Evolutionary conservation across 2,888 invertebrate species (phyloP).

Genomic region (Tortricodes alternella): DNA sequence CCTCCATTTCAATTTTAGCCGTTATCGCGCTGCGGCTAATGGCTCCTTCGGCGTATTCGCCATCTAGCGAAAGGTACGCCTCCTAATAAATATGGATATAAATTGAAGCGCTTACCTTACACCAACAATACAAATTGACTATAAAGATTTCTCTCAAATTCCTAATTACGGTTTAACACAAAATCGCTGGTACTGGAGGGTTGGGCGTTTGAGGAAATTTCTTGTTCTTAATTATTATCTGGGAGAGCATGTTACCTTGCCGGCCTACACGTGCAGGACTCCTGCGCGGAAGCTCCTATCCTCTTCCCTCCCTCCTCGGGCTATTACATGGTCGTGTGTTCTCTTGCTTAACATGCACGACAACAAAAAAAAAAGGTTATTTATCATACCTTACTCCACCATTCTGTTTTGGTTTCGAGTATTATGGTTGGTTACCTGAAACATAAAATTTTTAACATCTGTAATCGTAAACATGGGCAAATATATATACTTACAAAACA

Average conservation of each 20-base stretch:
- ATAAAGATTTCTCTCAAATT: slow-evolving; percentile 43
- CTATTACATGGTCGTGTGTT: too few species aligned
- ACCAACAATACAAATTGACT: slow-evolving; percentile 50
- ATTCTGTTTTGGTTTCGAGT: too few species aligned
- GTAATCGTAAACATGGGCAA: too few species aligned
- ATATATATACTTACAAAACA: too few species aligned
- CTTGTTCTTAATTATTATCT: slow-evolving; percentile 23
- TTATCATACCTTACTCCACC: too few species aligned
- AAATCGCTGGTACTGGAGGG: slow-evolving; percentile 25
- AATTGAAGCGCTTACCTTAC: slow-evolving; percentile 45
- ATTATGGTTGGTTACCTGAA: too few species aligned
- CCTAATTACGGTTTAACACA: slow-evolving; percentile 42
- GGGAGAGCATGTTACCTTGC: slow-evolving; percentile 3
- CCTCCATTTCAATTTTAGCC: slow-evolving; percentile 52
- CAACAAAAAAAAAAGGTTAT: too few species aligned
- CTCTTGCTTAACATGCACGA: too few species aligned
- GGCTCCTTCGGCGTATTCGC: slow-evolving; percentile 44
- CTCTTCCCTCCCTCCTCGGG: too few species aligned
- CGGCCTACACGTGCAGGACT: background rate
- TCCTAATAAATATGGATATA: slow-evolving; percentile 60
- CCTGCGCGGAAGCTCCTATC: too few species aligned
- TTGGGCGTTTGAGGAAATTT: slow-evolving; percentile 11
- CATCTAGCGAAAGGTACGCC: slow-evolving; percentile 42
- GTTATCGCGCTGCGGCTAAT: slow-evolving; percentile 50
- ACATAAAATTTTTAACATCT: too few species aligned